Base-by-base conservation (phyloP, 92 coral and sea anemone species). In the Parazoanthus atlanticus region DNA sequence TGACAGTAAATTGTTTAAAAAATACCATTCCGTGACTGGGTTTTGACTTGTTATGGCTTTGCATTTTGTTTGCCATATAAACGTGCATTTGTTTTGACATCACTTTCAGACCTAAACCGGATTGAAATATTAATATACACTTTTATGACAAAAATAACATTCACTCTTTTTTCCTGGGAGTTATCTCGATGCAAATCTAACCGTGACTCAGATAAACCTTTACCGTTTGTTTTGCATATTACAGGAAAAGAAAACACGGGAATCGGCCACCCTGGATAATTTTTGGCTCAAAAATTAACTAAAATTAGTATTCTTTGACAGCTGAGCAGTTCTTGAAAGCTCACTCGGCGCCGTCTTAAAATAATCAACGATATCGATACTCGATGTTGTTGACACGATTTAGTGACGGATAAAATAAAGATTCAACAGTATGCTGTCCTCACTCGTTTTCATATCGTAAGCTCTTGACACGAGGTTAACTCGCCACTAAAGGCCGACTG, bases 261-360 rank as follows among this genome's bases (percentile, higher is more conserved):
- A 23, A 75, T 32, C 6, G 40, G 30, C 56, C 34, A 41, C 65
- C 64, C 38, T 70, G 15, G 16, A n/a, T 13, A 31, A 56, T 41
- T 28, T 70, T 70, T 46, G 28, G 67, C 16, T 69, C 64, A 43
- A 12, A 2, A 40, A 38, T 82, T 66, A 65, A 52, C 19, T 16
- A 52, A 52, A 52, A 52, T 3, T 0, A 13, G 61, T 43, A 28
- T 46, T 67, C 31, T 32, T 69, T 80, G 78, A 69, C 78, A 69
- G 29, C 54, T 84, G 78, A 84, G 64, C 56, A 66, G 73, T 70
- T 29, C 79, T 72, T 30, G 87, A 84, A 72, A 70, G 78, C 75
- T 70, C 86, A 65, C 86, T 82, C 86, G 75, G 86, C 65, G 87
- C 78, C 87, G 70, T 84, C 87, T 84, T 84, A 58, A 84, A 82